Base-by-base conservation (phyloP, 2,888 invertebrate genomes). In the Lymantria dispar region DNA sequence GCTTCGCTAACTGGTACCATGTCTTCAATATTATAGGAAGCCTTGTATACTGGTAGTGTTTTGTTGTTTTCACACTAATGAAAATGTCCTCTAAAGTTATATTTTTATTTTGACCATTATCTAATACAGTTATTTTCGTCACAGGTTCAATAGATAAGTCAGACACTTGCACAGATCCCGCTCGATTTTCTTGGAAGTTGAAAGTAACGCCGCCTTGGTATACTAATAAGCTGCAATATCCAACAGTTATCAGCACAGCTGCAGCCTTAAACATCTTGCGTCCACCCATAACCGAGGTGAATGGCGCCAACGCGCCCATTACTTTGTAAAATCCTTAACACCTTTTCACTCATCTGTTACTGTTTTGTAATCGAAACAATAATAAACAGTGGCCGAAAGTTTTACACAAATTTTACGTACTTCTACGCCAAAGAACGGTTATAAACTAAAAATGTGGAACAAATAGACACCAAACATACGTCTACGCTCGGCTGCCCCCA, bases 21-120 rank as follows among this genome's bases (percentile, higher is more conserved):
- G 99, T 99, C 88, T 96, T 95, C 81, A 98, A 92, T 75, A 99
- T 96, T 60, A 97, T 93, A 48, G 96, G 95, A 75, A 99, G 85
- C 71, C 99, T 94, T 47, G 95, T 94, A 63, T 94, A 91, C 83
- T 98, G 98, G 89, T 97, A 98, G 87, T 95, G 94, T 81, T 95
- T 94, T 50, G 98, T 97, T 58, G 98, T 98, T 92, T 99, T 99
- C 50, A 99, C 98, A 91, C 97, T 97, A 83, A 98, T 96, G 88
- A 98, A 98, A 75, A 98, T 93, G 89, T 98, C 98, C 87, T 96
- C 94, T 70, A 97, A 89, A 68, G 93, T 94, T 63, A 96, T 95
- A 61, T 94, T 93, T 62, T 88, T 92, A 60, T 68, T 85, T 51
- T 80, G 81, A 68, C 76, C 79, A 82, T 78, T 83, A 47, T 87